These are phyloP conservation scores for Lasioglossum leucozonium DNA, from an alignment of 2,888 invertebrate genomes.

Conservation along the genomic window DNA sequence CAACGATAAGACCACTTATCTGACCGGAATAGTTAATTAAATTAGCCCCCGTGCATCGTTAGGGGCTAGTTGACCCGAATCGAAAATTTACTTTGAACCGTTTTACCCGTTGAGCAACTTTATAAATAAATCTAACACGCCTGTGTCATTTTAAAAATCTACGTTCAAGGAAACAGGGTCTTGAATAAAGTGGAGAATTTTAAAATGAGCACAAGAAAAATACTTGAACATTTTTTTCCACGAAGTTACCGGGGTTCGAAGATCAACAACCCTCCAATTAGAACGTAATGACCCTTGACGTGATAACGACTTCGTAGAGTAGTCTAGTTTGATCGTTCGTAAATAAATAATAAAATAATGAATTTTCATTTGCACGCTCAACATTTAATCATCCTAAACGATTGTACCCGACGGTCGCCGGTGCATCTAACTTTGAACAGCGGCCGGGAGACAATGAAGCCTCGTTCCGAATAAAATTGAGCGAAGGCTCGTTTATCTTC, in stretches of 20 bases:
- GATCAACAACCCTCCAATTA: background rate
- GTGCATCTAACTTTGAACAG: background rate
- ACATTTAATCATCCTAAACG: background rate
- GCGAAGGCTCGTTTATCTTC: background rate
- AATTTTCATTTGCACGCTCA: background rate
- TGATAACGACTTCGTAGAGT: too few species aligned
- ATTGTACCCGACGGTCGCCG: background rate
- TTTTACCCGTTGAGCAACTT: background rate
- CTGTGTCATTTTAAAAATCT: background rate
- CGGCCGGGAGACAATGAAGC: background rate
- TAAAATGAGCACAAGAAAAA: background rate
- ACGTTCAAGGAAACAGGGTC: background rate
- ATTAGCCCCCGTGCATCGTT: conserved; percentile 1
- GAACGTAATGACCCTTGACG: too few species aligned
- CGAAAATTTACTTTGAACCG: background rate
- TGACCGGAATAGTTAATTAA: conserved; percentile 2
- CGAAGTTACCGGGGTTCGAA: background rate
- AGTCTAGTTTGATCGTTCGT: too few species aligned
- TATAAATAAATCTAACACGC: background rate
- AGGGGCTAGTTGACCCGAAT: background rate
- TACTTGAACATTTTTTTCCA: background rate
- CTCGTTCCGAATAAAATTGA: background rate
- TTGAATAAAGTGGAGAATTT: background rate
- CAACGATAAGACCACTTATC: conserved; percentile 1
- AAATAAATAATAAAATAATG: background rate